These are phyloP conservation scores for Ophion ventricosus DNA, from an alignment of 2,888 invertebrate genomes.

Conservation along the genomic window DNA sequence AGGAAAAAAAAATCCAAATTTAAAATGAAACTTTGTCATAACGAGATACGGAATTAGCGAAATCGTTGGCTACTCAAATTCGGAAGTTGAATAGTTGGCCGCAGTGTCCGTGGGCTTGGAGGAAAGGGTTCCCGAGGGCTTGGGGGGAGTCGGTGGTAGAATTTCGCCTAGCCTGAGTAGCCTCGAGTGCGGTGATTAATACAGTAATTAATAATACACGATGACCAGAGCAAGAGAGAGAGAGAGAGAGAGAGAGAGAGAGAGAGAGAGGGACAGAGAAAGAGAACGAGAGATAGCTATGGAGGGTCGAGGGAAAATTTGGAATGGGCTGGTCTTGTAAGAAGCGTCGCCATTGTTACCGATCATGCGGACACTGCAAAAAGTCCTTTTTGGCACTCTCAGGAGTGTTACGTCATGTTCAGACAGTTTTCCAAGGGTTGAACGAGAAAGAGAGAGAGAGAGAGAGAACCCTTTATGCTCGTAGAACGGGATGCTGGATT, in stretches of 20 bases:
- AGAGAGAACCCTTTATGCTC: constrained; percentile 39
- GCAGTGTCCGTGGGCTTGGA: constrained; percentile 14
- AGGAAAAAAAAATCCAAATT: neutral
- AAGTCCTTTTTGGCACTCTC: constrained; percentile 76
- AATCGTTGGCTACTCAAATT: neutral
- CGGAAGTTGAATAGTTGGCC: neutral
- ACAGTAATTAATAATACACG: constrained; percentile 83
- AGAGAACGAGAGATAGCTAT: constrained; percentile 9
- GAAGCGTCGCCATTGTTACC: constrained; percentile 81
- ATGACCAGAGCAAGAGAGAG: constrained; percentile 73
- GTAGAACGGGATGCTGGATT: constrained; percentile 65
- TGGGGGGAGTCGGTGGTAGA: neutral
- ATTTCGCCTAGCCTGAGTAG: constrained; percentile 71
- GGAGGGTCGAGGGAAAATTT: constrained; percentile 56
- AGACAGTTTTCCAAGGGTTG: constrained; percentile 80
- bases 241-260: constrained; percentile 23
- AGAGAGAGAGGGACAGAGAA: constrained; percentile 53
- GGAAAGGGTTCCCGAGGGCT: constrained; percentile 12
- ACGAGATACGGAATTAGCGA: neutral
- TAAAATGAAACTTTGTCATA: neutral
- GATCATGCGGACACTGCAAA: constrained; percentile 80
- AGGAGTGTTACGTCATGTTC: constrained; percentile 83
- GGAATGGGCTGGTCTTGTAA: constrained; percentile 72
- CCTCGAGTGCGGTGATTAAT: constrained; percentile 81
- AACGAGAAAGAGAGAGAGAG: constrained; percentile 13